Evolutionary conservation across 2,888 invertebrate genomes (phyloP), one percentile per base, ranked within the genome.

Genomic region (Leucophora obtusa): DNA sequence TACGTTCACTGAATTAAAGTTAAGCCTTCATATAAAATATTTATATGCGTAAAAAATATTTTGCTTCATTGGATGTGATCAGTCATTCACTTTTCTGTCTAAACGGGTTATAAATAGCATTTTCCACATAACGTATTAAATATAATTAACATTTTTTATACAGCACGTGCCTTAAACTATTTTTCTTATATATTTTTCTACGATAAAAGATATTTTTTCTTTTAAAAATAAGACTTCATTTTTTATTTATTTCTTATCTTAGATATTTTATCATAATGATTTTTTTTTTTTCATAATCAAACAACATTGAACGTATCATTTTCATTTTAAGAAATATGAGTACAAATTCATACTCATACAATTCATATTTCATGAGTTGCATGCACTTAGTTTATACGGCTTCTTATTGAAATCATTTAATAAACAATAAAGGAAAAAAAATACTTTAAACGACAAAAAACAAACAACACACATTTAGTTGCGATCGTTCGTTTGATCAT

Each of bases 331-430:
- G 28, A 4, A n/a, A n/a, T n/a, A n/a, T n/a, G n/a, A n/a, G n/a
- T 28, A 38, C 38, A 38, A 8, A 38, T n/a, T n/a, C n/a, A n/a
- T 3, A 21, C 4, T 21, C 35, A 35, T 10, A 35, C 38, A 38
- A 11, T 38, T 14, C 11, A 38, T 38, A 28, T 28, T 28, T 28
- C 28, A 28, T 28, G 7, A 28, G 28, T 38, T 38, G 10, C 10
- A 11, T 38, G 24, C 14, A 24, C 14, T 28, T 2, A 3, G 21
- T 4, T 21, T 21, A 21, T 21, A 21, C 4, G 76, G 76, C 70
- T 76, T 76, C 70, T 65, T 47, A 70, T 51, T 76, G 70, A 70
- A 76, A 63, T 63, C 63, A 70, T 70, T 76, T 63, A 63, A 58
- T 47, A 18, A 59, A 38, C 7, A 63, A 65, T 38, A 15, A 70